Evolutionary conservation across 2,113 vertebrate genomes (phyloP), one percentile per base, ranked within the genome.

Genomic region (Helogale parvula): DNA sequence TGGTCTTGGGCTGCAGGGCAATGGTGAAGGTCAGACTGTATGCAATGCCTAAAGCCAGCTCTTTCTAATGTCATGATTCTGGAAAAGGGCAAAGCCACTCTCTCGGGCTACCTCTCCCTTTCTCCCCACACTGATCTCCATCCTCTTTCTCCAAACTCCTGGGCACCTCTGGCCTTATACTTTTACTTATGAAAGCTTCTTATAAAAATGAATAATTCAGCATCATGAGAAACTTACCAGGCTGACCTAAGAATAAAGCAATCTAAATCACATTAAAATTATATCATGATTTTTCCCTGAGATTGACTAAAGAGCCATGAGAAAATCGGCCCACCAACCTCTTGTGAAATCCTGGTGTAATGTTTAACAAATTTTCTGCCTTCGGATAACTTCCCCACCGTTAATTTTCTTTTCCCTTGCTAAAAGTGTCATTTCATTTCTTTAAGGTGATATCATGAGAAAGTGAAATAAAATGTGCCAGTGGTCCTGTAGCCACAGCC

Each of bases 161-260:
- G 0, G 17, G 89, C 4, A 84, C 45, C 38, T 11, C 4, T 12
- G 7, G 71, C 16, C 7, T 96, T 92, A 52, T 0, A 47, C 91
- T 97, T 98, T 97, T 98, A 97, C 97, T 98, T 98, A 97, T 90
- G 96, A 91, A 74, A 83, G 71, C 54, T 97, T 97, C 97, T 93
- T 95, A 93, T 85, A 82, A 97, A 97, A 97, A 97, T 47, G 92
- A 98, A 92, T 91, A 95, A 98, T 97, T 98, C 97, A 89, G 80
- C 96, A 97, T 98, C 82, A 88, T 65, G 63, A 96, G 96, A 97
- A 96, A 96, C 80, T 97, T 77, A 88, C 93, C 94, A 94, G 69
- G 97, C 85, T 98, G 96, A 98, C 60, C 96, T 97, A 98, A 98
- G 93, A 98, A 98, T 79, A 97, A 98, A 72, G 90, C 96, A 98